Evolutionary conservation across 2,888 invertebrate species (phyloP), one percentile per base, ranked within the genome.

Genomic region (Ophonus ardosiacus): DNA sequence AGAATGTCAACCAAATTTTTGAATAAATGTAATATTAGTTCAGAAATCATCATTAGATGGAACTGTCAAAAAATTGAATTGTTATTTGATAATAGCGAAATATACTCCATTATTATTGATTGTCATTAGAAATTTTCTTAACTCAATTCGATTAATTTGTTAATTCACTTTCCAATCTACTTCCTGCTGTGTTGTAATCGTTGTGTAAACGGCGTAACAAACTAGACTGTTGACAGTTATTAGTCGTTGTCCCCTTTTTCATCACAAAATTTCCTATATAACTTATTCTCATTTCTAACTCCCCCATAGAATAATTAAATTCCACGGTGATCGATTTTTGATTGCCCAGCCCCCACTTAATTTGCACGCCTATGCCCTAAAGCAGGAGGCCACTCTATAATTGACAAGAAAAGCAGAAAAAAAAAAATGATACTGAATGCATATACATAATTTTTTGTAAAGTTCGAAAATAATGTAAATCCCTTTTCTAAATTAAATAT

Each of bases 241-340:
- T 74, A 74, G 71, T 74, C 71, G 40, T 43, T 71, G 76, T 78
- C 56, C 78, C 78, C 78, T 57, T 57, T 57, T 78, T 78, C 78
- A 78, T 78, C 57, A 78, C 57, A 57, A 74, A 78, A 78, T 57
- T 78, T 57, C 15, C 38, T 31, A 78, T 78, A 31, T 24, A 78
- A 57, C 78, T 78, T 78, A 18, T 78, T 57, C 57, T 57, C 57
- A 78, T 78, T 78, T 78, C 78, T 57, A 76, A 78, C 71, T 74
- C 57, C 78, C 78, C 78, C 31, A 78, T 78, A 78, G 57, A 78
- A 78, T 78, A 78, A 78, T 78, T 78, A 78, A 78, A 78, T 78
- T 78, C 78, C 57, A 78, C 24, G 78, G 57, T 24, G 57, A 78
- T 78, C 78, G 78, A 78, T 78, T 78, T 78, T 78, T 57, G 78